Evolutionary conservation across 1,140 invertebrate genomes (phyloP).

Genomic region (Drosophila lacertosa): DNA sequence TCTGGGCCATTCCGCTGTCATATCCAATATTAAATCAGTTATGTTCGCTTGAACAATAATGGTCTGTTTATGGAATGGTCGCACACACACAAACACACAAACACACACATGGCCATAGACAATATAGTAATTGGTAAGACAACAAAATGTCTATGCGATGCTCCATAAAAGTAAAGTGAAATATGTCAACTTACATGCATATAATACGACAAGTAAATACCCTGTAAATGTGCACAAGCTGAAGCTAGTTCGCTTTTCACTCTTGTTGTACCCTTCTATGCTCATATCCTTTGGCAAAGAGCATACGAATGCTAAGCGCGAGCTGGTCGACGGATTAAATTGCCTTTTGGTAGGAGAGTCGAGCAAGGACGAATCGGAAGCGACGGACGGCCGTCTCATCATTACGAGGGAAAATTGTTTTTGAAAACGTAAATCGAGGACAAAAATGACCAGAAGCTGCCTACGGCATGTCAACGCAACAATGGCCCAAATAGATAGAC

Average conservation of each 20-base stretch:
- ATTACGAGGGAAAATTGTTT: conserved; percentile 70
- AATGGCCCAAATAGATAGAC: conserved; percentile 57
- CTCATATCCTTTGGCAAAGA: background rate
- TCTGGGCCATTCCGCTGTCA: conserved; percentile 44
- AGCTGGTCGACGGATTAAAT: conserved; percentile 5
- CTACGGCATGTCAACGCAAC: conserved; percentile 53
- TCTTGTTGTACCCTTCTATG: background rate
- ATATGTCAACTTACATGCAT: conserved; percentile 14
- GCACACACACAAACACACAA: conserved; percentile 2
- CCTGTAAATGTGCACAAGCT: background rate
- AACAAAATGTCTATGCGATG: conserved; percentile 54
- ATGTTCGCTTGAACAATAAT: conserved; percentile 53
- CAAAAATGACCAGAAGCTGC: conserved; percentile 71
- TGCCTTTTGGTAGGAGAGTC: conserved; percentile 25
- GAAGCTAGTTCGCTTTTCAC: too few relatives aligned
- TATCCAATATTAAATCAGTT: conserved; percentile 70
- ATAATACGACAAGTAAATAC: background rate
- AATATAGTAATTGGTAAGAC: conserved; percentile 67
- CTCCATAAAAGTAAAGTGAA: conserved; percentile 52
- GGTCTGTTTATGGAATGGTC: conserved; percentile 7
- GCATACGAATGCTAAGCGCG: conserved; percentile 7
- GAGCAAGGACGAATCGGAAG: conserved; percentile 47
- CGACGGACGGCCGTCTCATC: conserved; percentile 50
- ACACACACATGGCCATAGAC: conserved; percentile 42
- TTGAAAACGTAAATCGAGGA: conserved; percentile 72